phyloP scores from a whole-genome alignment of 1,140 invertebrate genomes.

The Branchinecta lindahli region DNA sequence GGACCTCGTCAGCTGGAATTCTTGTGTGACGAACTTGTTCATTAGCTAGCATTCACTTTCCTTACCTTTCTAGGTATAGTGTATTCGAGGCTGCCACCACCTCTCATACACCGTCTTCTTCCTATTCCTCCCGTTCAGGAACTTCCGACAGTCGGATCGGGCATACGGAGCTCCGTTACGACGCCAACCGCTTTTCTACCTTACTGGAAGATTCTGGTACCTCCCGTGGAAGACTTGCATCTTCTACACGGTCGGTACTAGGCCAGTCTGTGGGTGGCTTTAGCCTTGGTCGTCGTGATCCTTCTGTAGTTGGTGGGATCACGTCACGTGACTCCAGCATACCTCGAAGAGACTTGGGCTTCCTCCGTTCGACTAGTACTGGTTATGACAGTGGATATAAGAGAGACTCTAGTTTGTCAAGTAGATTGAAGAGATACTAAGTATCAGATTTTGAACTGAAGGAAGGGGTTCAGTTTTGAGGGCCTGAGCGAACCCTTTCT shows the following conservation, averaged over 20 bases:
- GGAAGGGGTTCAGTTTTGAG: no score
- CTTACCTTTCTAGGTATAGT: not conserved
- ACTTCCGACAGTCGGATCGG: not conserved
- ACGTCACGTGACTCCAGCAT: not conserved
- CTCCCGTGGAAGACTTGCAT: not conserved
- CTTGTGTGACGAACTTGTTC: no score
- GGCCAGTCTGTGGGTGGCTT: not conserved
- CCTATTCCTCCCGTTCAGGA: not conserved
- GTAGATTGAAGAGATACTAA: constrained; percentile 1
- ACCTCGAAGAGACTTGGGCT: not conserved
- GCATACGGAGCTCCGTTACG: not conserved
- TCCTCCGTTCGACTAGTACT: not conserved
- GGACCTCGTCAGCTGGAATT: no score
- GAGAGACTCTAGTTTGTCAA: not conserved
- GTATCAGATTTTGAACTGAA: no score
- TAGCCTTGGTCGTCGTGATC: not conserved
- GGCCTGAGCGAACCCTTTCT: no score
- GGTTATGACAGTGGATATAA: not conserved
- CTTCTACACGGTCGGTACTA: not conserved
- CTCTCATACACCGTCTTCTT: no score
- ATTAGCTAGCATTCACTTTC: no score
- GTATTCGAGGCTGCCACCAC: not conserved
- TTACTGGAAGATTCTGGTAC: not conserved
- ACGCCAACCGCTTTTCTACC: not conserved
- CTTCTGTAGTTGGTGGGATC: not conserved